Evolutionary conservation across 35 echinoderm and acorn worm species (phyloP).

Genomic region (Ophiothrix spiculata): DNA sequence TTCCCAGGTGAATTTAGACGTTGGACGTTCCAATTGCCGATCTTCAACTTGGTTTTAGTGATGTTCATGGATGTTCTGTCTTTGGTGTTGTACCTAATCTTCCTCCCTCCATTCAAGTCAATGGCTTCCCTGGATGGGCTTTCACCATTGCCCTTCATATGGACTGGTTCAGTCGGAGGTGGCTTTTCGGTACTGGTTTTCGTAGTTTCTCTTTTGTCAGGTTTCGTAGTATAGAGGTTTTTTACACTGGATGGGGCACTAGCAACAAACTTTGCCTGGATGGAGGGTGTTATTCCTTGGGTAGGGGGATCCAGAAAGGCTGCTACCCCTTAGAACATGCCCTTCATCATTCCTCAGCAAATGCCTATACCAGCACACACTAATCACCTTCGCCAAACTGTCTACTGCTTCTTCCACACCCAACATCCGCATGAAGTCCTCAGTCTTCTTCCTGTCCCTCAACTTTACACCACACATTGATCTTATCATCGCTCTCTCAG

Average conservation of each 20-base stretch:
- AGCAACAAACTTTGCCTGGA: no score
- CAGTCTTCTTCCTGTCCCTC: no score
- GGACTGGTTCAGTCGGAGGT: background rate
- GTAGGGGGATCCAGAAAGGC: no score
- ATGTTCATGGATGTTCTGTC: background rate
- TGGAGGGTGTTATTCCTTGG: no score
- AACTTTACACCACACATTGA: no score
- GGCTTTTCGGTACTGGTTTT: slow-evolving; percentile 1
- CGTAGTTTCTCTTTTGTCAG: background rate
- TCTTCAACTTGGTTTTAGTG: background rate
- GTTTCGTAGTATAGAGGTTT: slow-evolving; percentile 17
- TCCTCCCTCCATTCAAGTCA: background rate
- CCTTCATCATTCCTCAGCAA: no score
- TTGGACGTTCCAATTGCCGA: slow-evolving; percentile 10
- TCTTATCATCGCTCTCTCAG: no score
- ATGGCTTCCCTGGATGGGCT: slow-evolving; percentile 13
- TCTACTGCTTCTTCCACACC: no score
- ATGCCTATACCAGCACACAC: no score
- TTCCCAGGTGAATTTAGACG: slow-evolving; percentile 17
- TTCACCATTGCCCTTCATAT: slow-evolving; percentile 1
- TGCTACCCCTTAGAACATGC: no score
- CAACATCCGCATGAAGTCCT: no score
- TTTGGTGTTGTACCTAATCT: background rate
- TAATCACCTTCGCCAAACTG: no score
- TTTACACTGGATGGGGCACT: background rate